Evolutionary conservation across 2,888 invertebrate species (phyloP).

Genomic region (Andrena bucephala): DNA sequence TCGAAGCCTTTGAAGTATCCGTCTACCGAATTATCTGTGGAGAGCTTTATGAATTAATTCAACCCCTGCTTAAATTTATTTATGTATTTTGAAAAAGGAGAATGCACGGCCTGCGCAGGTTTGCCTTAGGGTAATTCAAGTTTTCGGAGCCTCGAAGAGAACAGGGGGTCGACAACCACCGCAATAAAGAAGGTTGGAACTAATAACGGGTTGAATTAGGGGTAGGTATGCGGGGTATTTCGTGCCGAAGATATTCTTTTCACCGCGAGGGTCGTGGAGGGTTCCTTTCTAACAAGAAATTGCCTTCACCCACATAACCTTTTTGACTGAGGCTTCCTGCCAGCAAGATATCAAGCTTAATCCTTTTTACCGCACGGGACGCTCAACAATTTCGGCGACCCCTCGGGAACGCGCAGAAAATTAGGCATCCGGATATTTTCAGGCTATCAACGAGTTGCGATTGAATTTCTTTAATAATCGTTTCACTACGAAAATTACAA

Average conservation of each 20-base stretch:
- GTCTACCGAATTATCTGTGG: too few relatives aligned
- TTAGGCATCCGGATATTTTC: too few relatives aligned
- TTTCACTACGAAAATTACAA: too few relatives aligned
- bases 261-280: conserved; percentile 11
- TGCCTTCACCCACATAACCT: conserved; percentile 22
- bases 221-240: conserved; percentile 63
- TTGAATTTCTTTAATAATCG: too few relatives aligned
- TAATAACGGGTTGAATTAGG: conserved; percentile 79
- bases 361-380: conserved; percentile 14
- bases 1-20: too few relatives aligned
- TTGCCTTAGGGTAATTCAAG: conserved; percentile 23
- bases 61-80: not conserved
- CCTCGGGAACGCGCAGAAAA: too few relatives aligned
- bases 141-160: conserved; percentile 30
- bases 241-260: conserved; percentile 46
- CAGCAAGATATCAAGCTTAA: conserved; percentile 36
- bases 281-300: conserved; percentile 51
- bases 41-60: too few relatives aligned
- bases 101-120: not conserved
- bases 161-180: conserved; percentile 60
- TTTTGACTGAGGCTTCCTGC: conserved; percentile 6
- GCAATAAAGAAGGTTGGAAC: conserved; percentile 75
- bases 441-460: too few relatives aligned
- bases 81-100: not conserved
- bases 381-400: not conserved